Conservation (phyloP, 2,888 invertebrate species). For the Chrysopilus asiliformis region DNA sequence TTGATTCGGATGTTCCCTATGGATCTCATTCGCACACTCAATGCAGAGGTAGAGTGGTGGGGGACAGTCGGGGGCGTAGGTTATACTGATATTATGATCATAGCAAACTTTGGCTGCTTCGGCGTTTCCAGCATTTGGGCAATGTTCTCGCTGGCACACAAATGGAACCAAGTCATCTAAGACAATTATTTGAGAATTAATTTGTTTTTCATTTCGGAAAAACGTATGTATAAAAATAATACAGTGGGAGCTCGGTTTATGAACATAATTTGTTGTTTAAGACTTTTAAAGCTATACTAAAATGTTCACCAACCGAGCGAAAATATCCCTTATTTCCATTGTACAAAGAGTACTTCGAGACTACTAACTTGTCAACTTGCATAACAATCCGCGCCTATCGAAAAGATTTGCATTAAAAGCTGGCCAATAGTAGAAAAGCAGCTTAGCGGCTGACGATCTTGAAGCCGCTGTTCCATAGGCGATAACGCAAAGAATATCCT, state of each 20-base stretch:
- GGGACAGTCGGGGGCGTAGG: constrained; percentile 72
- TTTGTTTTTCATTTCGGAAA: constrained; percentile 5
- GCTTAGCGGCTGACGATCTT: constrained; percentile 87
- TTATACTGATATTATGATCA: constrained; percentile 82
- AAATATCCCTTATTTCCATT: too few relatives aligned
- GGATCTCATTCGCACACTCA: constrained; percentile 88
- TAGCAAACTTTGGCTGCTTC: constrained; percentile 89
- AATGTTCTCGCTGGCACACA: constrained; percentile 82
- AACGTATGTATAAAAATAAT: background rate
- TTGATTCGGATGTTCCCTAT: constrained; percentile 73
- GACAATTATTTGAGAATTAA: constrained; percentile 8
- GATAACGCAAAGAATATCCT: constrained; percentile 88
- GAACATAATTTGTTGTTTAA: too few relatives aligned
- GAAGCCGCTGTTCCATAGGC: constrained; percentile 93
- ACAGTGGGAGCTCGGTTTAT: too few relatives aligned
- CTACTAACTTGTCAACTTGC: constrained; percentile 77
- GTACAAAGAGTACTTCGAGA: too few relatives aligned
- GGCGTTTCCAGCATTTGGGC: constrained; percentile 73
- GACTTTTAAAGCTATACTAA: too few relatives aligned
- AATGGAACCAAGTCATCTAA: constrained; percentile 63
- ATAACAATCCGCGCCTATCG: constrained; percentile 74
- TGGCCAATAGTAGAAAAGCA: constrained; percentile 98
- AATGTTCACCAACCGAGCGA: too few relatives aligned
- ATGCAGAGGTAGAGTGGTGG: constrained; percentile 93
- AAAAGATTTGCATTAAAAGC: constrained; percentile 88